A percentile compares a stretch with the other conserved stretches of the same genome.
phyloP scores from a whole-genome alignment of 1,140 invertebrate genomes.

The Drosophila serrata region DNA sequence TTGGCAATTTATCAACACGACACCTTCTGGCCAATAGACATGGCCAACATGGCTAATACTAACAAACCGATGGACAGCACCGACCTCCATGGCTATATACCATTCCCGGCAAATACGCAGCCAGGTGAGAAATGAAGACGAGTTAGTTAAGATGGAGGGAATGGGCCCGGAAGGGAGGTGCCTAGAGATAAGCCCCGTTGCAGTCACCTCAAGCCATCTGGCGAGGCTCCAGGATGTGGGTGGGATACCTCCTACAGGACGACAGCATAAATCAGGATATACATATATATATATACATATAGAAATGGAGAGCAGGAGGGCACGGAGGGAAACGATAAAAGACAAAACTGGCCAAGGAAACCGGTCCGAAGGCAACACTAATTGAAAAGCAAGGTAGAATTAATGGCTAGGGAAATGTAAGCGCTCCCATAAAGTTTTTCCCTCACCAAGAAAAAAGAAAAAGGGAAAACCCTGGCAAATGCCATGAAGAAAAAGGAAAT shows the following conservation, averaged over 20 bases:
- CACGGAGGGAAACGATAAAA: constrained; percentile 26
- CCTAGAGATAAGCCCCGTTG: constrained; percentile 57
- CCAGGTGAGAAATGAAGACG: constrained; percentile 83
- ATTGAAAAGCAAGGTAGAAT: constrained; percentile 81
- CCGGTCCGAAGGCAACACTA: constrained; percentile 61
- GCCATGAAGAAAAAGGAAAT: constrained; percentile 47
- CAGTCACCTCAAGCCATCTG: constrained; percentile 58
- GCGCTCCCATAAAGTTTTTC: constrained; percentile 54
- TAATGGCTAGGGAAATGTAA: constrained; percentile 78
- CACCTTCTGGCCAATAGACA: constrained; percentile 72
- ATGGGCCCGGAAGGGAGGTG: not conserved
- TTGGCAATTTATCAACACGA: constrained; percentile 47
- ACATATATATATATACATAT: constrained; percentile 28
- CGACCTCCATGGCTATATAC: constrained; percentile 16
- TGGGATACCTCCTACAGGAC: constrained; percentile 17
- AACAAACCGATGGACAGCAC: constrained; percentile 25
- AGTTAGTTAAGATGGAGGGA: constrained; percentile 68
- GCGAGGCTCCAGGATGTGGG: constrained; percentile 33
- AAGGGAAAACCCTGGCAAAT: constrained; percentile 24
- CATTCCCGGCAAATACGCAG: constrained; percentile 70
- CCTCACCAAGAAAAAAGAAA: constrained; percentile 10
- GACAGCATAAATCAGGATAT: constrained; percentile 74
- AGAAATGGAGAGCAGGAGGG: not conserved
- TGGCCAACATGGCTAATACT: constrained; percentile 58
- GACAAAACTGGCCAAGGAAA: constrained; percentile 44